A percentile compares a stretch with the other conserved stretches of the same genome.
Evolutionary conservation across 2,797 vertebrate genomes (phyloP).

Genomic region (Morus bassanus): DNA sequence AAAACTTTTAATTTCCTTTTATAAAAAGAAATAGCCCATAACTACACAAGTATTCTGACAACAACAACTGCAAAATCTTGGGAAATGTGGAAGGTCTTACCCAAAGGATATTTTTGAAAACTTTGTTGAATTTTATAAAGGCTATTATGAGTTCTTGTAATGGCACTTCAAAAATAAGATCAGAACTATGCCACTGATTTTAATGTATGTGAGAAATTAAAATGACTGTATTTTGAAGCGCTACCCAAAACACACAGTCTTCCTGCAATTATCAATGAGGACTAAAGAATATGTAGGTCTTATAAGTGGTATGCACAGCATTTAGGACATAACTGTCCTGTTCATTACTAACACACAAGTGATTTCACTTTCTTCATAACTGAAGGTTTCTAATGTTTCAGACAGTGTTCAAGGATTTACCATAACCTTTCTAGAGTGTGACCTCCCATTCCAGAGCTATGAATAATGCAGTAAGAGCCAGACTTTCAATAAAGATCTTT

Average conservation of each 20-base stretch:
- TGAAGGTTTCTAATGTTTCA: neutral
- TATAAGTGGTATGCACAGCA: neutral
- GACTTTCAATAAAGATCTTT: neutral
- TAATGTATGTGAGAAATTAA: neutral
- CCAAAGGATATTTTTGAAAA: neutral
- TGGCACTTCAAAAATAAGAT: neutral
- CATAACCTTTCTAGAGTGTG: neutral
- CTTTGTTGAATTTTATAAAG: neutral
- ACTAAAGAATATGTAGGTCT: neutral
- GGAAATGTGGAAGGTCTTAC: neutral
- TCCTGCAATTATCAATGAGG: neutral
- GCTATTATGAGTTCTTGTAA: neutral
- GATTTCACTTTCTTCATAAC: neutral
- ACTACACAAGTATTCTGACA: neutral
- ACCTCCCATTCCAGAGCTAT: neutral
- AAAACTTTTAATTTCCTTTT: neutral
- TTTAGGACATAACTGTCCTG: neutral
- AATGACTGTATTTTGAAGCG: neutral
- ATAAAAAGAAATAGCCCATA: neutral
- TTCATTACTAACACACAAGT: neutral
- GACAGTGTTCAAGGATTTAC: neutral
- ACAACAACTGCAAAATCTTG: neutral
- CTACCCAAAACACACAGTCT: neutral
- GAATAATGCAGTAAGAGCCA: neutral
- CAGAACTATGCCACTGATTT: neutral